phyloP scores from a whole-genome alignment of 2,797 vertebrate genomes.

The Gambelia wislizenii region DNA sequence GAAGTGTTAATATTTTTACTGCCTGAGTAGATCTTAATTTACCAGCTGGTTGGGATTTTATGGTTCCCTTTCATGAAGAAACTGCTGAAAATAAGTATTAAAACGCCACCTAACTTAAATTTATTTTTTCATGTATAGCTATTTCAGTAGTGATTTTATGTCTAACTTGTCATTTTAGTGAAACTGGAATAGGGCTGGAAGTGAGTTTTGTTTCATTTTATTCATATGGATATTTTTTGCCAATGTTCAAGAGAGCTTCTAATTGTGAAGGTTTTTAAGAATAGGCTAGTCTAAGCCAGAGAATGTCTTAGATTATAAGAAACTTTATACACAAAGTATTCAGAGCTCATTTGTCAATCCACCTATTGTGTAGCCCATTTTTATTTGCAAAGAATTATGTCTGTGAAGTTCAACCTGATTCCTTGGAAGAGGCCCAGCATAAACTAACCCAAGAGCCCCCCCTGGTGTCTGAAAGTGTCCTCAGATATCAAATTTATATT shows the following conservation, averaged over 20 bases:
- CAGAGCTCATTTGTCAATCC: slow-evolving; percentile 9
- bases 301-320: background rate
- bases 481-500: slow-evolving; percentile 75
- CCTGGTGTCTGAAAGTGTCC: slow-evolving; percentile 74
- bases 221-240: background rate
- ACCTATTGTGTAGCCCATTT: accelerated
- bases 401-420: slow-evolving; percentile 52
- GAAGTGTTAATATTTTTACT: background rate
- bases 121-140: background rate
- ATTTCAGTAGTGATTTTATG: background rate
- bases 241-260: background rate
- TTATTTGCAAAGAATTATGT: slow-evolving; percentile 34
- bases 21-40: background rate
- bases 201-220: background rate
- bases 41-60: background rate
- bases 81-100: background rate
- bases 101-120: background rate
- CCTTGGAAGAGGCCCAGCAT: slow-evolving; percentile 70
- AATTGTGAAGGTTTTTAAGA: background rate
- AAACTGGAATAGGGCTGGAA: background rate
- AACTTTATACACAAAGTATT: background rate
- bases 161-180: background rate
- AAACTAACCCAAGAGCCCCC: slow-evolving; percentile 75
- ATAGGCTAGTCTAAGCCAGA: background rate
- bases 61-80: background rate